phyloP scores from a whole-genome alignment of 2,113 vertebrate genomes.

The Hoplias malabaricus region DNA sequence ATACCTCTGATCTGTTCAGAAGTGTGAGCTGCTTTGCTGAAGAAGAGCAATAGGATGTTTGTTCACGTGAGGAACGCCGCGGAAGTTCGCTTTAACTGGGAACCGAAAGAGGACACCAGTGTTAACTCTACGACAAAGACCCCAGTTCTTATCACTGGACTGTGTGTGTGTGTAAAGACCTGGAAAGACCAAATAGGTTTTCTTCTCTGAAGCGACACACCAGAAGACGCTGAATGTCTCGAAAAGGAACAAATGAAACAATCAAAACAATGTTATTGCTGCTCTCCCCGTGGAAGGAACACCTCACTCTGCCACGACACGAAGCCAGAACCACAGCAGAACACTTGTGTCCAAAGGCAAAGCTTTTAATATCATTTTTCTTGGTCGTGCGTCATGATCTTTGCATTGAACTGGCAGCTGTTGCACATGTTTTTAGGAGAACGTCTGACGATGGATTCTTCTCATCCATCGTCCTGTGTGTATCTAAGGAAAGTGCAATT shows the following conservation, averaged over 20 bases:
- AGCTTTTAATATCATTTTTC: background rate
- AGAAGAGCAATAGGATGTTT: constrained; percentile 19
- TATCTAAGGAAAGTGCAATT: background rate
- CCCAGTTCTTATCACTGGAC: background rate
- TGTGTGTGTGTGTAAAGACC: background rate
- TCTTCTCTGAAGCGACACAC: constrained; percentile 9
- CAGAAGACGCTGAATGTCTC: background rate
- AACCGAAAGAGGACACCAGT: constrained; percentile 12
- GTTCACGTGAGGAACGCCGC: background rate
- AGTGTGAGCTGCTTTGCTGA: background rate
- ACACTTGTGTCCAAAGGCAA: background rate
- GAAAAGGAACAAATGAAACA: background rate
- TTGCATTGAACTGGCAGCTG: constrained; percentile 25
- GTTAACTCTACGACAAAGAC: background rate
- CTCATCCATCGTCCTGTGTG: background rate
- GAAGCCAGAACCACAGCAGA: background rate
- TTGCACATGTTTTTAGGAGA: constrained; percentile 22
- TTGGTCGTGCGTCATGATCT: background rate
- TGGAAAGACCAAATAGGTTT: constrained; percentile 3
- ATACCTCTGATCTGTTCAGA: background rate
- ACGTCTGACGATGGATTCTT: background rate
- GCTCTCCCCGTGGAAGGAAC: background rate
- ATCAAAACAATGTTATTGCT: background rate
- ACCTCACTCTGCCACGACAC: background rate
- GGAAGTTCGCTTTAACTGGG: background rate